Evolutionary conservation across 2,113 vertebrate genomes (phyloP), one percentile per base, ranked within the genome.

Genomic region (Phaethornis superciliosus): DNA sequence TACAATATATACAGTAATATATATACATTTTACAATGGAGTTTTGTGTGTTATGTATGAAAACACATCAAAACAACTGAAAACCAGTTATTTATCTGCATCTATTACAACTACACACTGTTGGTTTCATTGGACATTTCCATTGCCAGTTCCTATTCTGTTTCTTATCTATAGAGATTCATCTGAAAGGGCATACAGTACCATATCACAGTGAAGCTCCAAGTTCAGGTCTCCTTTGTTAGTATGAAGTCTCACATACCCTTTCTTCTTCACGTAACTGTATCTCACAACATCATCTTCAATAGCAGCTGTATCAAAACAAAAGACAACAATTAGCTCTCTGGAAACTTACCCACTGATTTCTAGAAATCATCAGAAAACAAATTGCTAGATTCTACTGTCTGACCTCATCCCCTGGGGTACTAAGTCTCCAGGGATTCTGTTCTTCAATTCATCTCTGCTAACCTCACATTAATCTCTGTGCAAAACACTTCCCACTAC

Each of bases 121-220:
- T 72, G 33, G 51, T 75, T 37, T 83, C 49, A 63, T 32, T 32
- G 23, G 74, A 47, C 32, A 62, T 54, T 72, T 81, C 32, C 54
- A 65, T 10, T 60, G 42, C 44, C 65, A 77, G 60, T 63, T 72
- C 30, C 27, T 60, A 3, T 35, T 64, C 27, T 33, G 62, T 44
- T 18, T 54, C 7, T 47, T 81, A 70, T 37, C 49, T 67, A 89
- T 27, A 87, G 35, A 67, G 28, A 46, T 44, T 30, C 12, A 76
- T 78, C 15, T 33, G 12, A 5, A 2, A 6, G 35, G 40, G 33
- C 14, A 33, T 56, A 95, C 95, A 55, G 79, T 96, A 99, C 99
- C 98, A 99, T 98, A 94, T 99, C 99, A 47, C 99, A 99, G 96
- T 99, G 98, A 72, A 99, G 91, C 97, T 99, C 99, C 65, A 99